A percentile compares a stretch with the other conserved stretches of the same genome.
Conservation (phyloP, 2,113 vertebrate species). For the Myiagra hebetior region DNA sequence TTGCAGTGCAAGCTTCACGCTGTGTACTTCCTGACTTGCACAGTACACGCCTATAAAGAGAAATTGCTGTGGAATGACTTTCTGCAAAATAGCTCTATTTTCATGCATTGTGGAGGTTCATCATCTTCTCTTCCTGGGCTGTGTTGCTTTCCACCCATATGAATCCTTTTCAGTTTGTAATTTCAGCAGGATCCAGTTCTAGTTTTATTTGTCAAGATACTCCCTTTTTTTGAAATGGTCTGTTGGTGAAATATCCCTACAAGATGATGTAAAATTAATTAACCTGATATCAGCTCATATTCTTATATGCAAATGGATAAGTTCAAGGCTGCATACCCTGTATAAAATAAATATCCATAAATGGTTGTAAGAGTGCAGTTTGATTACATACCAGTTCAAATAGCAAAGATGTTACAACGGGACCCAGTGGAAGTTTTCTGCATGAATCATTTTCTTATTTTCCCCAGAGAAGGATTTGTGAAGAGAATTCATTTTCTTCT, state of each 20-base stretch:
- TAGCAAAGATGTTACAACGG: neutral
- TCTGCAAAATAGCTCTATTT: constrained; percentile 32
- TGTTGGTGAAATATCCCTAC: neutral
- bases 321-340: neutral
- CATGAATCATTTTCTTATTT: neutral
- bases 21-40: constrained; percentile 28
- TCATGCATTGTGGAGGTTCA: neutral
- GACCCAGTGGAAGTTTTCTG: neutral
- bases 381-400: constrained; percentile 15
- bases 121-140: neutral
- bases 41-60: neutral
- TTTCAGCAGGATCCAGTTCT: neutral
- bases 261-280: neutral
- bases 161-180: neutral
- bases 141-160: neutral
- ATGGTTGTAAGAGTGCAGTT: neutral
- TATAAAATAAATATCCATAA: constrained; percentile 7
- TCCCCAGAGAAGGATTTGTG: neutral
- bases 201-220: neutral
- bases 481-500: neutral
- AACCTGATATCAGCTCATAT: neutral
- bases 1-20: neutral
- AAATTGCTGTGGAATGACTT: constrained; percentile 47
- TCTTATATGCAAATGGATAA: neutral
- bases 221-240: neutral